Evolutionary conservation across 2,888 invertebrate genomes (phyloP).

Genomic region (Andrena chrysosceles): DNA sequence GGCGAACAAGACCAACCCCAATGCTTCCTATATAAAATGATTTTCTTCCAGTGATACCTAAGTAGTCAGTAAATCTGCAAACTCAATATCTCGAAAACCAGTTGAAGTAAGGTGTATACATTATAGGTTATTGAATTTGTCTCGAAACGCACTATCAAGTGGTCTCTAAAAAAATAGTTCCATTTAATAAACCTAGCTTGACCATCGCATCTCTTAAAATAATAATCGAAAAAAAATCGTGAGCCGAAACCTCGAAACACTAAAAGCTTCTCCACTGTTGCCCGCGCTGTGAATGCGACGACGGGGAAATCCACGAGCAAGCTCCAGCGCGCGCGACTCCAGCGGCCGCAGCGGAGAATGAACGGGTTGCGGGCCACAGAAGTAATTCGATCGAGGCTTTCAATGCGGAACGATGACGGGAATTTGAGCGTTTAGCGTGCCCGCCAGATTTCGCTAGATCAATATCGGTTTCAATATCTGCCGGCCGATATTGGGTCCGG

Average conservation of each 20-base stretch:
- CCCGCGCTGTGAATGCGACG: conserved; percentile 9
- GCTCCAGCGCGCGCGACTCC: background rate
- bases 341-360: conserved; percentile 7
- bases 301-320: conserved; percentile 1
- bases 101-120: no score
- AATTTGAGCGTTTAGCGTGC: conserved; percentile 35
- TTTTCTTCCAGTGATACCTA: no score
- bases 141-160: no score
- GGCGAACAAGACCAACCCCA: no score
- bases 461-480: conserved; percentile 52
- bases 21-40: no score
- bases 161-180: no score
- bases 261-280: conserved; percentile 29
- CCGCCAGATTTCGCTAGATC: conserved; percentile 29
- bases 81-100: no score
- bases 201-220: no score
- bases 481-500: conserved; percentile 47
- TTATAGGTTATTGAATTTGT: no score
- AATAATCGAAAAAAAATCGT: conserved; percentile 6
- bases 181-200: no score
- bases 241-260: conserved; percentile 62
- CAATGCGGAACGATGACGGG: conserved; percentile 46
- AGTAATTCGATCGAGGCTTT: conserved; percentile 51
- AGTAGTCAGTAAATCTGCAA: no score
- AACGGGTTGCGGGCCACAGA: conserved; percentile 30